Evolutionary conservation across 2,797 vertebrate species (phyloP).

Genomic region (Sebastes cheni): DNA sequence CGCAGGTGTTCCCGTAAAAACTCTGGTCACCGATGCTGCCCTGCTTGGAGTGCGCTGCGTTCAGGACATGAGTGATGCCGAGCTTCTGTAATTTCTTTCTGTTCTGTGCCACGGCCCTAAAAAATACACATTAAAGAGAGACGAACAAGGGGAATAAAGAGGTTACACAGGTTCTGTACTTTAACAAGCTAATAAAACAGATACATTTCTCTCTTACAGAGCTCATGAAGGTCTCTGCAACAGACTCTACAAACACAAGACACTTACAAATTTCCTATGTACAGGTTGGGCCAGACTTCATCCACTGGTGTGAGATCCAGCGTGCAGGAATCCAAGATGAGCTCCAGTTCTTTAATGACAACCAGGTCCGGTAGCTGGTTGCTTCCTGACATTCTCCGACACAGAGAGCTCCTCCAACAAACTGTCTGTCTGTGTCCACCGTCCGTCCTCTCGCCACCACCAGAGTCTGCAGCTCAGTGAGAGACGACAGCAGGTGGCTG

Average conservation of each 20-base stretch:
- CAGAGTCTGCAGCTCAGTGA: conserved; percentile 49
- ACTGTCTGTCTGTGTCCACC: conserved; percentile 11
- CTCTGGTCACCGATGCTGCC: conserved; percentile 85
- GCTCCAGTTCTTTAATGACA: conserved; percentile 82
- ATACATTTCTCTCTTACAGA: neutral
- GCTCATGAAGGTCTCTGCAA: neutral
- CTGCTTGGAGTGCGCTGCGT: conserved; percentile 87
- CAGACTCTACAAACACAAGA: conserved; percentile 3
- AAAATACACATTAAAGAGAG: conserved; percentile 15
- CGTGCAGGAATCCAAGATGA: conserved; percentile 83
- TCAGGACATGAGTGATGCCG: conserved; percentile 87
- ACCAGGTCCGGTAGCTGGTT: conserved; percentile 59
- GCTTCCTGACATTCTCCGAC: conserved; percentile 75
- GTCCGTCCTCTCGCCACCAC: conserved; percentile 14
- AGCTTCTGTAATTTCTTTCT: conserved; percentile 81
- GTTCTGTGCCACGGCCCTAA: conserved; percentile 77
- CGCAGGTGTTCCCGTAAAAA: conserved; percentile 78
- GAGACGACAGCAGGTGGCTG: conserved; percentile 78
- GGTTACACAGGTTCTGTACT: neutral
- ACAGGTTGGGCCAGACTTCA: conserved; percentile 86
- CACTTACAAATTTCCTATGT: conserved; percentile 87
- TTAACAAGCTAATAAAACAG: neutral
- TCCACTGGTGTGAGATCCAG: conserved; percentile 81
- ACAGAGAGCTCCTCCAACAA: conserved; percentile 32
- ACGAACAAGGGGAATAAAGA: neutral